phyloP scores from a whole-genome alignment of 1,140 invertebrate species.

The Drosophila tropicalis region DNA sequence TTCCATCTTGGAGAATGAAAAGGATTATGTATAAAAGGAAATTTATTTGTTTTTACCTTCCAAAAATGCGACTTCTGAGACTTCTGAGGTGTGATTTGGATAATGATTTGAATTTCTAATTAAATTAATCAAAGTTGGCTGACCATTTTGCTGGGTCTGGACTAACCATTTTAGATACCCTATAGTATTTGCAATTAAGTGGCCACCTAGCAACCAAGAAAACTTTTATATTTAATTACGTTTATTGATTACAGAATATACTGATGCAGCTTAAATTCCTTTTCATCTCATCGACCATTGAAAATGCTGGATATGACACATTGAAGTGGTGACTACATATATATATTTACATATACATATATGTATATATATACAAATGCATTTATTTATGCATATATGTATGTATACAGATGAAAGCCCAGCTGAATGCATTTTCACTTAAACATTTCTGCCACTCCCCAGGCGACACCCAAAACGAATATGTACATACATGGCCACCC shows the following conservation, averaged over 20 bases:
- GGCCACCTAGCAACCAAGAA: background rate
- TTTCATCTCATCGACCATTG: slow-evolving; percentile 2
- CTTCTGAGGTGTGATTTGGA: no score
- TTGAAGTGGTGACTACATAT: slow-evolving; percentile 39
- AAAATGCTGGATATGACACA: slow-evolving; percentile 39
- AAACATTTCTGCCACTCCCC: background rate
- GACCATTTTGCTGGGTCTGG: no score
- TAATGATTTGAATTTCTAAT: no score
- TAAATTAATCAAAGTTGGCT: no score
- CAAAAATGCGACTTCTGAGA: no score
- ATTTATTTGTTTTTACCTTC: no score
- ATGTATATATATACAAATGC: background rate
- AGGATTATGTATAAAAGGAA: no score
- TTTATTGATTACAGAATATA: background rate
- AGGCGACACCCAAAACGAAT: slow-evolving; percentile 31
- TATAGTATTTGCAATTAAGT: background rate
- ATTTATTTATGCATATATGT: background rate
- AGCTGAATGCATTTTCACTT: background rate
- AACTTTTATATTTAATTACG: background rate
- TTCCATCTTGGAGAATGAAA: no score
- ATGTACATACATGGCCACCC: slow-evolving; percentile 23
- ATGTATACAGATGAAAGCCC: background rate
- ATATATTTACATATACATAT: background rate
- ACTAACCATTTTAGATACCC: no score
- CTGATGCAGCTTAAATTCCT: background rate